Percentiles rank a stretch among this genome's conserved stretches.
These are phyloP conservation scores for Melanerpes aurifrons DNA, from an alignment of 2,113 vertebrate species.

Conservation along the genomic window DNA sequence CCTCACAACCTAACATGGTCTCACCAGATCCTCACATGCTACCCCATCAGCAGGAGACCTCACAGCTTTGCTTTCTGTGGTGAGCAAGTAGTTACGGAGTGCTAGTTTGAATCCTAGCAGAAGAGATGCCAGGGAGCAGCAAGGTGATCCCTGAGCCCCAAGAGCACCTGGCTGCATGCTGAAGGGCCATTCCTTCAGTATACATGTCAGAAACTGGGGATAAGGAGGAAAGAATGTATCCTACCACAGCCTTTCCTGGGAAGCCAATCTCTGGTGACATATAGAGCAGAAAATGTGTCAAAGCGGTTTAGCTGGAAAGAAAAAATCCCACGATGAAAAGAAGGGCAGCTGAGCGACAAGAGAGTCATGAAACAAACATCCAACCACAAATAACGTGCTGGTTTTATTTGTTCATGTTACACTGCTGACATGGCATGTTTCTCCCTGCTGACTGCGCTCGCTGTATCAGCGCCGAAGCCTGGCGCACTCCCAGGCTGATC, in stretches of 20 bases:
- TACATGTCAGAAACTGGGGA: background rate
- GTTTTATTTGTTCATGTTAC: conserved; percentile 18
- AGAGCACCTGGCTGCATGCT: fast-evolving
- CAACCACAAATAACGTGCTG: conserved; percentile 55
- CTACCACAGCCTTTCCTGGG: background rate
- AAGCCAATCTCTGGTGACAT: conserved; percentile 13
- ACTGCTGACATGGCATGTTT: conserved; percentile 24
- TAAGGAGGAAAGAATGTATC: conserved; percentile 16
- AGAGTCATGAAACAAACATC: conserved; percentile 62
- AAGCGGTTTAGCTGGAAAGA: background rate
- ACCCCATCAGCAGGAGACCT: background rate
- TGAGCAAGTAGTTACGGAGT: background rate
- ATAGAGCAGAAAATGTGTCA: conserved; percentile 21
- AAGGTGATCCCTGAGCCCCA: background rate
- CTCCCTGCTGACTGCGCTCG: background rate
- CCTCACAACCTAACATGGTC: fast-evolving
- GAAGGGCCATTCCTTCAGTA: background rate
- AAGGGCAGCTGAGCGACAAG: conserved; percentile 8
- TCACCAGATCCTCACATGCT: background rate
- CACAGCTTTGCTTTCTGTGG: background rate
- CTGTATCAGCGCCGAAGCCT: background rate
- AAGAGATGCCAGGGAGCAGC: background rate
- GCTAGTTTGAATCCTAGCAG: background rate
- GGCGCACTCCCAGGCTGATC: background rate
- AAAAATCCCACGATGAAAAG: background rate